Conservation (phyloP, 2,888 invertebrate genomes). For the Papilio gigon region DNA sequence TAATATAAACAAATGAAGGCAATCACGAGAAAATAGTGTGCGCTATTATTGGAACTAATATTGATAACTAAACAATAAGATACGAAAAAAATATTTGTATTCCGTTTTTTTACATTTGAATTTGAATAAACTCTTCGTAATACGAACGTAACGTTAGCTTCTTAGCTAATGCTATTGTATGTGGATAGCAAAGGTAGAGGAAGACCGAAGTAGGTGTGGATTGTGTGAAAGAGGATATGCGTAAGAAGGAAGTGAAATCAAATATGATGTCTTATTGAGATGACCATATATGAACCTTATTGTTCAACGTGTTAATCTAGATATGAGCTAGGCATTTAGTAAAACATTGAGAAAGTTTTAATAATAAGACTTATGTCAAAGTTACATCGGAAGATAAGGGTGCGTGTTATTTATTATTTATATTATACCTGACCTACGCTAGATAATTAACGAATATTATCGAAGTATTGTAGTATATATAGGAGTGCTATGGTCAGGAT, state of each 20-base stretch:
- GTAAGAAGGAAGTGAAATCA: no score
- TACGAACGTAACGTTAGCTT: not conserved
- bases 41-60: not conserved
- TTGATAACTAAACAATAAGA: not conserved
- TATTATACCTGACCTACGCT: constrained; percentile 38
- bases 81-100: no score
- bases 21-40: constrained; percentile 3
- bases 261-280: no score
- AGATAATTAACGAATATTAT: constrained; percentile 41
- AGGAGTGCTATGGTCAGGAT: constrained; percentile 39
- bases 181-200: no score
- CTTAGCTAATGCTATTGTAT: no score
- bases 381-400: constrained; percentile 18
- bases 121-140: not conserved
- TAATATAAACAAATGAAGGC: not conserved
- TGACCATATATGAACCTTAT: not conserved
- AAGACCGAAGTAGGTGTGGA: no score
- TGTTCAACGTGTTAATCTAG: not conserved
- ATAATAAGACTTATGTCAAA: not conserved
- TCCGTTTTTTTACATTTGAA: not conserved
- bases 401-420: constrained; percentile 20
- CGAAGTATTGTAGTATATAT: constrained; percentile 47
- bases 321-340: not conserved
- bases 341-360: constrained; percentile 7
- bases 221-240: no score